A percentile compares a stretch with the other conserved stretches of the same genome.
These are phyloP conservation scores for Liodrosophila aerea DNA, from an alignment of 2,888 invertebrate species.

Conservation along the genomic window DNA sequence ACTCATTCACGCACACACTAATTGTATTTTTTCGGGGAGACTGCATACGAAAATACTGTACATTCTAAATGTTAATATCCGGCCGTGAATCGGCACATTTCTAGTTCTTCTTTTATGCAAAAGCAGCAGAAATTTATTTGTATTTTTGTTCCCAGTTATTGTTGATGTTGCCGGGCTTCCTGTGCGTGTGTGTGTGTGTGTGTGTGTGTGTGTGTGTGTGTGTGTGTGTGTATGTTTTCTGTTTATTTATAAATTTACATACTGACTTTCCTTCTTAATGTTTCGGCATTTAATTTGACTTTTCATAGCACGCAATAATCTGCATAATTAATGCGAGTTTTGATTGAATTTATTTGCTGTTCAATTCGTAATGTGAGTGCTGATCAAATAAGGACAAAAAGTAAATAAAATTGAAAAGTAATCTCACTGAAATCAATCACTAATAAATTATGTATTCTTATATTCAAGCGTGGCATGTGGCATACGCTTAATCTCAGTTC, in stretches of 20 bases:
- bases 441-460: too few species aligned
- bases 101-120: conserved; percentile 45
- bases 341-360: conserved; percentile 6
- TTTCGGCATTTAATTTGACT: conserved; percentile 17
- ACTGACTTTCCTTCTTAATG: not conserved
- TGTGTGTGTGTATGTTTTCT: too few species aligned
- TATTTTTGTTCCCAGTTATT: conserved; percentile 24
- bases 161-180: conserved; percentile 33
- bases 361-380: conserved; percentile 10
- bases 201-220: too few species aligned
- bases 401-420: too few species aligned
- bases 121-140: conserved; percentile 32
- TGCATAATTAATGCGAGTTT: conserved; percentile 13
- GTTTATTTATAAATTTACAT: not conserved
- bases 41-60: conserved; percentile 31
- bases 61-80: conserved; percentile 16
- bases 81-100: conserved; percentile 47
- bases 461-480: too few species aligned
- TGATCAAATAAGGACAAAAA: not conserved
- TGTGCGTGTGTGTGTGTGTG: conserved; percentile 6
- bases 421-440: too few species aligned
- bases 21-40: conserved; percentile 8
- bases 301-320: conserved; percentile 16
- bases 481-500: too few species aligned
- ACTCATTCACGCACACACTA: conserved; percentile 3